Evolutionary conservation across 2,888 invertebrate species (phyloP).

Genomic region (Slavum lentiscoides): DNA sequence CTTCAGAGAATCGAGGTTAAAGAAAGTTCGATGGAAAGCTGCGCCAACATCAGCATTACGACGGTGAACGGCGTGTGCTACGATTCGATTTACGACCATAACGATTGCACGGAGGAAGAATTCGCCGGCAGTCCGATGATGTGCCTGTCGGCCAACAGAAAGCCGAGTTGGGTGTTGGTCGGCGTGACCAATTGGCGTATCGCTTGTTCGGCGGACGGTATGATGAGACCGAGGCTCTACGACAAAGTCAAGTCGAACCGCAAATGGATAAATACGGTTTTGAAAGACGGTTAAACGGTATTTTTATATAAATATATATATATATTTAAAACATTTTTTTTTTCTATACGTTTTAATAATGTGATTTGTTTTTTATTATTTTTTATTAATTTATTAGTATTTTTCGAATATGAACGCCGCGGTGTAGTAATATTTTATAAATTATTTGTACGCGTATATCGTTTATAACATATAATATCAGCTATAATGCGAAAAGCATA

Average conservation of each 20-base stretch:
- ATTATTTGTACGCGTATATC: too few species aligned
- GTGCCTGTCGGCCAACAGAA: constrained; percentile 72
- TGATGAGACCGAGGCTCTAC: constrained; percentile 79
- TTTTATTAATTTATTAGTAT: too few species aligned
- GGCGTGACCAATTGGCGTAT: constrained; percentile 86
- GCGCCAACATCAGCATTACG: constrained; percentile 83
- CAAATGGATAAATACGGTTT: constrained; percentile 81
- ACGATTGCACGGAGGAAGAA: constrained; percentile 89
- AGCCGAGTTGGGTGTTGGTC: constrained; percentile 73
- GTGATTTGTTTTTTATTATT: constrained; percentile 8
- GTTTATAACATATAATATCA: too few species aligned
- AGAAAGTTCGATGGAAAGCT: constrained; percentile 76
- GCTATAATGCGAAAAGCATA: too few species aligned
- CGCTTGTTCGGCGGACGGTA: constrained; percentile 73
- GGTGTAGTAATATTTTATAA: too few species aligned
- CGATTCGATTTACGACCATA: constrained; percentile 76
- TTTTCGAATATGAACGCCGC: too few species aligned
- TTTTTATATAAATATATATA: not conserved
- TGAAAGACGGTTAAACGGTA: constrained; percentile 60
- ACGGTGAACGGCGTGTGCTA: constrained; percentile 82
- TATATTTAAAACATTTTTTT: not conserved
- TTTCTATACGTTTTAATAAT: not conserved
- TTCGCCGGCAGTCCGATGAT: constrained; percentile 85
- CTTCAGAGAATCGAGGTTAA: constrained; percentile 79
- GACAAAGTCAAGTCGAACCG: constrained; percentile 81